Base-by-base conservation (phyloP, 2,113 vertebrate genomes). In the Zosterops japonicus region DNA sequence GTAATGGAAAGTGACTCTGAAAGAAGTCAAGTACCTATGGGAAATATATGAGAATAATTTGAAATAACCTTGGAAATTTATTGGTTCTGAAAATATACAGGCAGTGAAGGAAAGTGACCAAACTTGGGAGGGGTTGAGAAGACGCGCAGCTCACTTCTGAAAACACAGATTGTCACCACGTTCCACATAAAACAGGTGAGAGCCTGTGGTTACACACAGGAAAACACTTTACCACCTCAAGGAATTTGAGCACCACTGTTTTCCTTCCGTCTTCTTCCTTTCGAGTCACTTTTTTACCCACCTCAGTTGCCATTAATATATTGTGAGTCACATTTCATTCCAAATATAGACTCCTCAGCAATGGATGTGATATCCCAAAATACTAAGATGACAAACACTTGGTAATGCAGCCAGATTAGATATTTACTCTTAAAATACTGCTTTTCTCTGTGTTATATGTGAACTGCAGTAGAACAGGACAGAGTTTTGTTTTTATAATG, bases 321-420 rank as follows among this genome's bases (percentile, higher is more conserved):
- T 24, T 60, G 35, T 95, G 90, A 95, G 64, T 96, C 90, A 93
- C 49, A 87, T 60, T 93, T 83, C n/a, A 7, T 90, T 93, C 90
- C 64, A 94, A 89, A 86, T 93, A 94, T 88, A 96, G 90, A 46
- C 22, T 71, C 39, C 11, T 41, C 39, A 90, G 87, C 46, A 93
- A 41, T 70, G 75, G 82, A 85, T 80, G 59, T 50, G 59, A 90
- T 67, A 86, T 90, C 78, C 71, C 59, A n/a, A 93, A 95, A 90
- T 83, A 83, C 44, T 70, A n/a, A 85, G 41, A 79, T 91, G 90
- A 80, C 59, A 94, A 95, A 75, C 14, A 56, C 49, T 83, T 77
- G 11, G 22, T 81, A 61, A 33, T 44, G 29, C 29, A 47, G 52
- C 15, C 65, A 74, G 16, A 65, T 90, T 79, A 67, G 35, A n/a